Evolutionary conservation across 2,888 invertebrate genomes (phyloP).

Genomic region (Cataglyphis altisquamis): DNA sequence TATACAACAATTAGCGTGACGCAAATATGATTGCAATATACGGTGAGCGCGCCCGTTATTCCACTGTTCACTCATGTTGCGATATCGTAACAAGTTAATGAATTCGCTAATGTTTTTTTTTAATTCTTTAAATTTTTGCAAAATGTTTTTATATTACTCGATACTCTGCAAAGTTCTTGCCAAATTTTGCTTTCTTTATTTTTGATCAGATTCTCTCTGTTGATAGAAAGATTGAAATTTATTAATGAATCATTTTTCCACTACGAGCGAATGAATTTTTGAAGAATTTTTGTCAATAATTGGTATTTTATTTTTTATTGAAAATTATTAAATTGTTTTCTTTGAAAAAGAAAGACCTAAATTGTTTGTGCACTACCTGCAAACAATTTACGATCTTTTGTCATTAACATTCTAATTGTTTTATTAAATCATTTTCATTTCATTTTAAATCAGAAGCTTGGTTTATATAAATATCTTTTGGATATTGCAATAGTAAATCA

Average conservation of each 20-base stretch:
- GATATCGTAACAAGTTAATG: constrained; percentile 32
- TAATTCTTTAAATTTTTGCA: constrained; percentile 4
- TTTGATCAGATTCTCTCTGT: not conserved
- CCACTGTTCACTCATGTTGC: constrained; percentile 53
- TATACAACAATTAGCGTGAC: constrained; percentile 73
- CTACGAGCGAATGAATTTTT: not conserved
- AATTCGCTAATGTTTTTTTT: constrained; percentile 4
- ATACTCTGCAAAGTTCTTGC: too few species aligned
- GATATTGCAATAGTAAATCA: not conserved
- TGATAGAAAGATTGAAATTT: not conserved
- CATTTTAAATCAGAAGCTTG: not conserved
- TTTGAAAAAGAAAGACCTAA: not conserved
- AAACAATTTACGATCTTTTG: not conserved
- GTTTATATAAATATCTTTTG: not conserved
- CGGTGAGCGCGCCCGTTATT: constrained; percentile 63
- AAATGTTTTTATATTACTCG: not conserved
- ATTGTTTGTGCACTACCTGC: not conserved
- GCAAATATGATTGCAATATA: constrained; percentile 65
- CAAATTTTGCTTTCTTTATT: not conserved
- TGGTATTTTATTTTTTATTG: not conserved
- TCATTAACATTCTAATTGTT: not conserved
- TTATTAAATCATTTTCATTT: not conserved
- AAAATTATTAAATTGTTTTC: not conserved
- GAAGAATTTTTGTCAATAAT: not conserved
- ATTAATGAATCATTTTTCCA: not conserved